Conservation (phyloP, 1,140 invertebrate species). For the Pogonomyrmex barbatus region DNA sequence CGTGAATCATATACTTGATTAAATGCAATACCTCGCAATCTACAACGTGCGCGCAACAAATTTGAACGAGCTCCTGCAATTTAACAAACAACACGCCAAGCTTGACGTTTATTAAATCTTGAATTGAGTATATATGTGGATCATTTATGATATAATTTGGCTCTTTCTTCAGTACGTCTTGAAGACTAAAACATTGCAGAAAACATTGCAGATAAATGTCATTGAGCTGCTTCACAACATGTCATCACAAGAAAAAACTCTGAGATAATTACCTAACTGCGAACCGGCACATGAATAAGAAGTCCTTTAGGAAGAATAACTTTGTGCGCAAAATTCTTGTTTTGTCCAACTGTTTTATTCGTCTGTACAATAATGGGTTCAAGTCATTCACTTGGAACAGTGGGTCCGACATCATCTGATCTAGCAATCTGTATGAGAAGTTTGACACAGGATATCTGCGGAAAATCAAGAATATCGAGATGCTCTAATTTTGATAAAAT, state of each 20-base stretch:
- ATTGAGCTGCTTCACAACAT: slow-evolving; percentile 18
- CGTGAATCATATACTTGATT: neutral
- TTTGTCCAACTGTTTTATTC: slow-evolving; percentile 88
- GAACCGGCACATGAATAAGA: slow-evolving; percentile 89
- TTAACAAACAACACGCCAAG: slow-evolving; percentile 87
- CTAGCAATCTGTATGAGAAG: slow-evolving; percentile 92
- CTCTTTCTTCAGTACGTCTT: slow-evolving; percentile 87
- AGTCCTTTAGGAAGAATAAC: slow-evolving; percentile 90
- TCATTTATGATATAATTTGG: slow-evolving; percentile 89
- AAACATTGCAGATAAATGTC: too few relatives aligned
- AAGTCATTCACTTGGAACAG: slow-evolving; percentile 92
- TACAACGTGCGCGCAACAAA: slow-evolving; percentile 88
- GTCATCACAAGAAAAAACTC: neutral
- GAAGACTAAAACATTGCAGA: slow-evolving; percentile 85
- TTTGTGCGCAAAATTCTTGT: slow-evolving; percentile 88
- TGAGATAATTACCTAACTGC: slow-evolving; percentile 86
- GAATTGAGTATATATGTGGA: slow-evolving; percentile 91
- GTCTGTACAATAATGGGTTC: slow-evolving; percentile 89
- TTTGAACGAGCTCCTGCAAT: slow-evolving; percentile 88
- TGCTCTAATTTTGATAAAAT: neutral
- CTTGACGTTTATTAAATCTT: slow-evolving; percentile 91
- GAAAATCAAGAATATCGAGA: neutral
- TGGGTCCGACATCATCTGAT: slow-evolving; percentile 92
- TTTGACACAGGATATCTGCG: slow-evolving; percentile 92
- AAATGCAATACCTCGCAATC: slow-evolving; percentile 89